These are phyloP conservation scores for Otus sunia DNA, from an alignment of 2,113 vertebrate species.

Conservation along the genomic window DNA sequence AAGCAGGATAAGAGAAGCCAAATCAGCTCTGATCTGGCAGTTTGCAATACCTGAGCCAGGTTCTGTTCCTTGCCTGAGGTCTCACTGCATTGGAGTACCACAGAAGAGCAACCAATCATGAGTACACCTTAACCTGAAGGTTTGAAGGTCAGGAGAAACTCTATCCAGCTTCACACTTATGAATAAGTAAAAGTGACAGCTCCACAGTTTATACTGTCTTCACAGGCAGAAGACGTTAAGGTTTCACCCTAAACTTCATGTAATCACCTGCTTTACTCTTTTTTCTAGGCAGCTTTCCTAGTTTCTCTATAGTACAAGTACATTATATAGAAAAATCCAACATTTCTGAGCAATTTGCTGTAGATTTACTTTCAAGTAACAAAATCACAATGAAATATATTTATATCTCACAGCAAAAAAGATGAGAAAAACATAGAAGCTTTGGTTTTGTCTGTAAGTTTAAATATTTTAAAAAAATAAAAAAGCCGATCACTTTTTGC, in stretches of 20 bases:
- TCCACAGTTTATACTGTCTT: background rate
- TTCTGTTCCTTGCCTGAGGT: background rate
- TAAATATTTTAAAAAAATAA: background rate
- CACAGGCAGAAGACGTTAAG: background rate
- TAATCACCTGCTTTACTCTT: background rate
- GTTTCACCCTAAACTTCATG: background rate
- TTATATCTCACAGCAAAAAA: background rate
- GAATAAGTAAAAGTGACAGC: background rate
- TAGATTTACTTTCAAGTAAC: background rate
- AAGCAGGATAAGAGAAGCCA: background rate
- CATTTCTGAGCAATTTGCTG: background rate
- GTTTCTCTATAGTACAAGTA: background rate
- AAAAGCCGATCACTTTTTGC: background rate
- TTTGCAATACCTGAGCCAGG: background rate
- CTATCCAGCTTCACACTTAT: background rate
- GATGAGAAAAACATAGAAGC: background rate
- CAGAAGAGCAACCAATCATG: accelerated
- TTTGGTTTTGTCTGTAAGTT: background rate
- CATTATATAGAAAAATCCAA: background rate
- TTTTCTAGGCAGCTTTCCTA: background rate
- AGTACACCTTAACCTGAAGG: background rate
- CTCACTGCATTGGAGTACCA: background rate
- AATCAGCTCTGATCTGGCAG: background rate
- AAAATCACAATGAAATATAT: background rate
- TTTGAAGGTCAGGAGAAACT: background rate